These are phyloP conservation scores for Pararge aegeria DNA, from an alignment of 1,140 invertebrate genomes.

Conservation along the genomic window DNA sequence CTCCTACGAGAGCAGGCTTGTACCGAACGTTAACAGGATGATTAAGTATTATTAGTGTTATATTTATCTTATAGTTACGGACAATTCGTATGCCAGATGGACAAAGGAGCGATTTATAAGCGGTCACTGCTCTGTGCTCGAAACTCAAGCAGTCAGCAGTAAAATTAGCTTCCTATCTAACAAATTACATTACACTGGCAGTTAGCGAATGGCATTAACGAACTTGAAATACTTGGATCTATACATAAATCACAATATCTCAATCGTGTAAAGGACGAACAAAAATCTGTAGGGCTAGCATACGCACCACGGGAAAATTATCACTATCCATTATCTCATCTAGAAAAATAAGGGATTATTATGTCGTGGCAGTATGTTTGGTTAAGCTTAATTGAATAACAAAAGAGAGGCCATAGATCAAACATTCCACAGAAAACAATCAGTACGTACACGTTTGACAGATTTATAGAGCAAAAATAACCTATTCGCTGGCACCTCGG, in stretches of 20 bases:
- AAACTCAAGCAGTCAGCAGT: conserved; percentile 7
- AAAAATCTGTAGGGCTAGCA: too few relatives aligned
- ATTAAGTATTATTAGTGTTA: too few relatives aligned
- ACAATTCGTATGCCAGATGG: background rate
- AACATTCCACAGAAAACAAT: conserved; percentile 15
- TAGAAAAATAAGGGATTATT: too few relatives aligned
- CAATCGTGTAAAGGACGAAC: too few relatives aligned
- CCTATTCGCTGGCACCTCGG: conserved; percentile 13
- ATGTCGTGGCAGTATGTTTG: too few relatives aligned
- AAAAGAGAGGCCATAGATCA: background rate
- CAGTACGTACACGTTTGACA: background rate
- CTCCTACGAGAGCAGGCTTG: too few relatives aligned
- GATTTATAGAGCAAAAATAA: conserved; percentile 19
- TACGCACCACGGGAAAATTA: too few relatives aligned
- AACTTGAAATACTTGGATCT: background rate
- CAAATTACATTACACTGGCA: background rate
- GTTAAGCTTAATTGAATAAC: too few relatives aligned
- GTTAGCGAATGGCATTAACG: background rate
- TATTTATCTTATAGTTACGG: conserved; percentile 5
- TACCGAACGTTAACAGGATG: too few relatives aligned
- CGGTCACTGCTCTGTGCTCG: conserved; percentile 11
- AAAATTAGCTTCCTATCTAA: conserved; percentile 1
- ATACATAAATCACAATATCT: background rate
- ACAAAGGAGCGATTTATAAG: conserved; percentile 14
- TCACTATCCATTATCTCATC: too few relatives aligned